phyloP scores from a whole-genome alignment of 2,888 invertebrate genomes.

The Crepidodera aurea region DNA sequence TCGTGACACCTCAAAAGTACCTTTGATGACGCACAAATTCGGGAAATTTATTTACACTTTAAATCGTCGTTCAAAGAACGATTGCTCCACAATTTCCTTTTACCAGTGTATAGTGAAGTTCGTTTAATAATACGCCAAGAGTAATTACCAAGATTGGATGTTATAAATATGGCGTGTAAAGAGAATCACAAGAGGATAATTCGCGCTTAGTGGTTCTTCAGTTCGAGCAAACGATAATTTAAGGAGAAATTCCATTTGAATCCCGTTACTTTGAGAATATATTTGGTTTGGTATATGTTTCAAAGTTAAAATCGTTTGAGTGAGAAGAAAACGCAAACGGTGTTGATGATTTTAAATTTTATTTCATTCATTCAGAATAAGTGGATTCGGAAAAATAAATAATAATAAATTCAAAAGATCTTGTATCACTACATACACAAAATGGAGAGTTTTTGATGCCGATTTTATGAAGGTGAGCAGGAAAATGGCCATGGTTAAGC shows the following conservation, averaged over 20 bases:
- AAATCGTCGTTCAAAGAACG: not conserved
- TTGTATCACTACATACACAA: no score
- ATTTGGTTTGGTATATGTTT: not conserved
- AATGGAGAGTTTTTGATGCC: no score
- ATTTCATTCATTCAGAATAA: no score
- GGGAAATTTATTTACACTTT: no score
- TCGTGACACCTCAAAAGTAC: no score
- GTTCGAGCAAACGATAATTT: constrained; percentile 21
- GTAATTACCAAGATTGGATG: constrained; percentile 37
- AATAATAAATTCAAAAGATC: no score
- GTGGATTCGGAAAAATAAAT: no score
- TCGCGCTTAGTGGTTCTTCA: constrained; percentile 22
- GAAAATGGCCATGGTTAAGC: no score
- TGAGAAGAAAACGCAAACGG: not conserved
- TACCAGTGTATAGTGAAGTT: constrained; percentile 29
- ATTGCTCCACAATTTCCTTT: not conserved
- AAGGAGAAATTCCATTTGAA: constrained; percentile 23
- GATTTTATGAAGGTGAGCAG: no score
- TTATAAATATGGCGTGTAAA: constrained; percentile 33
- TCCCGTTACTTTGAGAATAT: constrained; percentile 7
- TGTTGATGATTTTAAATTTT: no score
- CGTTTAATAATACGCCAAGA: constrained; percentile 24
- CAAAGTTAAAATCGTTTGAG: not conserved
- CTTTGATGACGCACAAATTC: no score
- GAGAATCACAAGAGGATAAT: constrained; percentile 29